phyloP scores from a whole-genome alignment of 2,113 vertebrate genomes.

The Aviceda subcristata region DNA sequence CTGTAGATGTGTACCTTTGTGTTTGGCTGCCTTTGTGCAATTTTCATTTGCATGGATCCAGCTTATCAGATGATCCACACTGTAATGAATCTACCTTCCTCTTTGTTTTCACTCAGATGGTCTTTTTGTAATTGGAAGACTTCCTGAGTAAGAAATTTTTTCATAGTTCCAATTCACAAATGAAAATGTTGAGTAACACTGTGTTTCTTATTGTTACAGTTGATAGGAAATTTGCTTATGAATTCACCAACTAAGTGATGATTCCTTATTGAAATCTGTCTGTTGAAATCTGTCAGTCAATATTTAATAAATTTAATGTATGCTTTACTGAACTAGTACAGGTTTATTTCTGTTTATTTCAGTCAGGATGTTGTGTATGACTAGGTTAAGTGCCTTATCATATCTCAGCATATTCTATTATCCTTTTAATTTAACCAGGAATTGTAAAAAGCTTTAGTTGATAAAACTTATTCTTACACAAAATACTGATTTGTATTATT shows the following conservation, averaged over 20 bases:
- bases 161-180: background rate
- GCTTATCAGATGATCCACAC: background rate
- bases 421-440: background rate
- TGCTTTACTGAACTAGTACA: background rate
- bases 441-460: background rate
- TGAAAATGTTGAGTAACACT: background rate
- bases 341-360: background rate
- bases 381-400: background rate
- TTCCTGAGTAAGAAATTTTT: background rate
- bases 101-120: background rate
- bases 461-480: background rate
- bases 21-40: background rate
- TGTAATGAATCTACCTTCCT: background rate
- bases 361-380: background rate
- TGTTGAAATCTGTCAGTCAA: background rate
- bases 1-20: background rate
- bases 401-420: background rate
- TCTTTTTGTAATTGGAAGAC: background rate
- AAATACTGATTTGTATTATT: background rate
- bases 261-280: background rate
- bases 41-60: background rate
- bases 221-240: background rate
- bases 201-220: background rate
- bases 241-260: background rate
- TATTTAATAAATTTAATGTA: background rate